Conservation (phyloP, 2,797 vertebrate genomes). For the Lophotriccus pileatus region DNA sequence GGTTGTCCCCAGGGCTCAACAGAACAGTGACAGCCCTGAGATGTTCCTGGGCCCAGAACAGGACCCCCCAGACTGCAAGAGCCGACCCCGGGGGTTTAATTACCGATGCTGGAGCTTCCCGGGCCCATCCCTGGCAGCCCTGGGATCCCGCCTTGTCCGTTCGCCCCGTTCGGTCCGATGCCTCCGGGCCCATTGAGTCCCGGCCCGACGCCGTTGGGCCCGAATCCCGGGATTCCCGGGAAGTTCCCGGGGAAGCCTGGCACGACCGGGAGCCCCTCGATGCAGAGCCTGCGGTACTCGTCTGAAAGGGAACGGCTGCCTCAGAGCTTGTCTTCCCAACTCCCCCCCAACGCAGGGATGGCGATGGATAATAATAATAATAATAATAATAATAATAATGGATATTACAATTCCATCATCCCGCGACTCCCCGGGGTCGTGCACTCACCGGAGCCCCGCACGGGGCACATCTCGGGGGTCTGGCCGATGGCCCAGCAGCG, state of each 20-base stretch:
- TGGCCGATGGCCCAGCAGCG: slow-evolving; percentile 92
- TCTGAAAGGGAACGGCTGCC: slow-evolving; percentile 71
- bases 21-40: fast-evolving
- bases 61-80: background rate
- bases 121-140: slow-evolving; percentile 72
- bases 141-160: slow-evolving; percentile 62
- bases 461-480: slow-evolving; percentile 93
- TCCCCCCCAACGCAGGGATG: too few species aligned
- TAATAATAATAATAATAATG: too few species aligned
- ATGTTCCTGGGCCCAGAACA: background rate
- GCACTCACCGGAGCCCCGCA: slow-evolving; percentile 87
- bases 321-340: too few species aligned
- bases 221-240: slow-evolving; percentile 55
- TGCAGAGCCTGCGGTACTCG: slow-evolving; percentile 87
- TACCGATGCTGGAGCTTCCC: slow-evolving; percentile 68
- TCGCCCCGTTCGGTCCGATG: slow-evolving; percentile 59
- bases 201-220: slow-evolving; percentile 54
- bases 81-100: too few species aligned
- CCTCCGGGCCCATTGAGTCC: slow-evolving; percentile 45
- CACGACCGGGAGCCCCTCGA: slow-evolving; percentile 78
- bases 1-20: background rate
- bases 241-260: slow-evolving; percentile 63
- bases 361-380: too few species aligned
- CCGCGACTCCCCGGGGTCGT: too few species aligned
- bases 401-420: too few species aligned